Percentiles rank a stretch among this genome's conserved stretches.
Evolutionary conservation across 2,113 vertebrate genomes (phyloP).

Genomic region (Rutilus rutilus): DNA sequence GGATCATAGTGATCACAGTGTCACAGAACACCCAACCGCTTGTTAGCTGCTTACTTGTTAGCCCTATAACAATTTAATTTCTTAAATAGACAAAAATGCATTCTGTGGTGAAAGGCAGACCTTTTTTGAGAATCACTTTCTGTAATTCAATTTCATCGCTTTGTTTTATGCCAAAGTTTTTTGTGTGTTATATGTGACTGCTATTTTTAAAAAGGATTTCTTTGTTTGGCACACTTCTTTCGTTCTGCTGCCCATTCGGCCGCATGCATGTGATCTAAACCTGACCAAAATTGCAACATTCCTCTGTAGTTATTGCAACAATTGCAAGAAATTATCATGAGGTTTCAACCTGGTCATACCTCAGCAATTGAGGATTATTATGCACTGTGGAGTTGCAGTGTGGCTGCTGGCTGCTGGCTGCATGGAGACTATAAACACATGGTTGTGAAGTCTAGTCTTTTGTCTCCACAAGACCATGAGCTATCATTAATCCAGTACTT

Average conservation of each 20-base stretch:
- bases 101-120: slow-evolving; percentile 48
- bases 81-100: slow-evolving; percentile 55
- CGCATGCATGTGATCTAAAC: background rate
- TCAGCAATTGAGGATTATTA: slow-evolving; percentile 36
- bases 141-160: slow-evolving; percentile 7
- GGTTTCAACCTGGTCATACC: slow-evolving; percentile 23
- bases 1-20: slow-evolving; percentile 73
- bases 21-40: slow-evolving; percentile 64
- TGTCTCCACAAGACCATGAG: slow-evolving; percentile 25
- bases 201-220: background rate
- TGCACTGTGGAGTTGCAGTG: slow-evolving; percentile 15
- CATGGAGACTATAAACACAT: slow-evolving; percentile 46
- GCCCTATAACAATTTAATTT: slow-evolving; percentile 67
- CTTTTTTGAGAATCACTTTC: slow-evolving; percentile 29
- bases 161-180: background rate
- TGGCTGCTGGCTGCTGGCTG: slow-evolving; percentile 20
- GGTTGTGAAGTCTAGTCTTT: slow-evolving; percentile 50
- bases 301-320: slow-evolving; percentile 18
- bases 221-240: background rate
- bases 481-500: slow-evolving; percentile 47
- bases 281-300: slow-evolving; percentile 34
- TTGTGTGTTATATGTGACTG: background rate
- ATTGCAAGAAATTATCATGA: slow-evolving; percentile 30
- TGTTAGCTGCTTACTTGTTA: slow-evolving; percentile 66
- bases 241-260: background rate